Base-by-base conservation (phyloP, 2,888 invertebrate species). In the Dicyrtomina minuta region DNA sequence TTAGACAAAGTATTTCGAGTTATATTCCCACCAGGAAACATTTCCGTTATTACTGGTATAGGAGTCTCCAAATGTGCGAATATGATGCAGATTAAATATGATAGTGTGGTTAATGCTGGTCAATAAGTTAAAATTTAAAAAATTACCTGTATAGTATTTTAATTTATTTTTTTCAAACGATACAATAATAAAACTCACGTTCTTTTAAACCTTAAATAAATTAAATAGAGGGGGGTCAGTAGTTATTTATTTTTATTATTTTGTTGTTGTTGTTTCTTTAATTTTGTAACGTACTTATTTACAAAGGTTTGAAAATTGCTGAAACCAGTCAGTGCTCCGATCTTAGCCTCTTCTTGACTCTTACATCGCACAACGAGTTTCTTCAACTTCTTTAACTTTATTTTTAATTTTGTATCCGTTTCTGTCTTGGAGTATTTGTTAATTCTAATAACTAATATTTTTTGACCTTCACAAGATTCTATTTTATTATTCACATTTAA, bases 1-100 rank as follows among this genome's bases (percentile, higher is more conserved):
- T 58, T 77, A n/a, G 77, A 77, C 53, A 75, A 75, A 69, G 74
- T 75, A 27, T 71, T 76, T 49, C 51, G 72, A 12, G 68, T 75
- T 26, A 70, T 77, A 6, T 77, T 70, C 53, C 75, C 77, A 46
- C 77, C 77, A 24, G 46, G 62, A 20, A 72, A 68, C 55, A 70
- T 77, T 22, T 68, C 77, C 12, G 61, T 59, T 24, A 59, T 77
- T 0, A 76, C 76, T 17, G 77, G 77, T 26, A 64, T 72, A 20
- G 69, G 70, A 22, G 70, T 77, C 39, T 22, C 73, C 4, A 74
- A 74, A 62, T 77, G 77, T 68, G 71, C 75, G 20, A 73, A 74
- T 70, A 70, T 77, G 64, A 71, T 74, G 44, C 74, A 75, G 62
- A 68, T 77, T 24, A 71, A 71, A 26, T 77, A 77, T 58, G 24